Percentiles rank a stretch among this genome's conserved stretches.
Conservation (phyloP, 2,888 invertebrate species). For the Pachycephus smyrnensis region DNA sequence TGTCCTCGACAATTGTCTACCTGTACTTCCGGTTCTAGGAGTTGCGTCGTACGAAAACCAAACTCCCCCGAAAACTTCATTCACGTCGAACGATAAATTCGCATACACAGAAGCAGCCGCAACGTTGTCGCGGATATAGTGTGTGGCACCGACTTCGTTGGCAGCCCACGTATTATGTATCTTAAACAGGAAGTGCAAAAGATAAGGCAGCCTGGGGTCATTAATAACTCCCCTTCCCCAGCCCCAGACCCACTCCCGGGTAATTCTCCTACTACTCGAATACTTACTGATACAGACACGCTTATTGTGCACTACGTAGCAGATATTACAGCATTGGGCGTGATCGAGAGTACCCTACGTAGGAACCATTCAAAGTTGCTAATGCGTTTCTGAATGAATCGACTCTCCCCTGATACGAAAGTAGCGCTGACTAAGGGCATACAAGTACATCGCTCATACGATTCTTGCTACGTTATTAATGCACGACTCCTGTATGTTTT, state of each 20-base stretch:
- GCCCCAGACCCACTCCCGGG: slow-evolving; percentile 21
- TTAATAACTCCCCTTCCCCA: slow-evolving; percentile 46
- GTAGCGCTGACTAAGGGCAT: neutral
- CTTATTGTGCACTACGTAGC: neutral
- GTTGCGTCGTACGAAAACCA: neutral
- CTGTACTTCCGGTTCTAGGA: neutral
- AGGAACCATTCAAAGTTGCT: neutral
- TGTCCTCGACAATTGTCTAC: neutral
- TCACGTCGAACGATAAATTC: slow-evolving; percentile 3
- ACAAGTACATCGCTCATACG: neutral
- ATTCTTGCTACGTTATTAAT: neutral
- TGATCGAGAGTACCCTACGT: neutral
- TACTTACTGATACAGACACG: neutral
- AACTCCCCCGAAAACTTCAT: neutral
- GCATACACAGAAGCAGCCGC: neutral
- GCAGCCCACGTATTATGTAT: slow-evolving; percentile 36
- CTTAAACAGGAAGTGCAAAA: slow-evolving; percentile 54
- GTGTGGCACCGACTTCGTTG: neutral
- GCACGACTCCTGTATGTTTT: neutral
- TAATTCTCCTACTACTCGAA: slow-evolving; percentile 1
- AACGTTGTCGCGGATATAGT: neutral
- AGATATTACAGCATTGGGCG: neutral
- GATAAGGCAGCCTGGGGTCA: slow-evolving; percentile 50
- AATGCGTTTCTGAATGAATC: neutral
- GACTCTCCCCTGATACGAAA: neutral